Evolutionary conservation across 2,888 invertebrate genomes (phyloP).

Genomic region (Unio pictorum): DNA sequence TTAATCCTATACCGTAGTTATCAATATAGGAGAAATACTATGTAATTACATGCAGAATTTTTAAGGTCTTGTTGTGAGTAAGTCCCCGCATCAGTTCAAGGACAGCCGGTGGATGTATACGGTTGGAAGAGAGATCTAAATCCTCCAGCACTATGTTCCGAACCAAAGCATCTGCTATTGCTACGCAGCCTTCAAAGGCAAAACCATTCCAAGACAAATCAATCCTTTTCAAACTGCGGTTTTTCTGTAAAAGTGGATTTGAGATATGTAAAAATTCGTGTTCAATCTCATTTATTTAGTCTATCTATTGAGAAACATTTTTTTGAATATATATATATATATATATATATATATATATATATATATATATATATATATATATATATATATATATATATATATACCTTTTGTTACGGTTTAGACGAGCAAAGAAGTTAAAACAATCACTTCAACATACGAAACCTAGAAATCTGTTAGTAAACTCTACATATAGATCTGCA

Average conservation of each 20-base stretch:
- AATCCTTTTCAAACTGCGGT: slow-evolving; percentile 45
- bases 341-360: too few relatives aligned
- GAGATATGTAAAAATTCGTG: neutral
- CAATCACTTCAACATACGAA: too few relatives aligned
- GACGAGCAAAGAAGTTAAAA: too few relatives aligned
- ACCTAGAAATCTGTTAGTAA: too few relatives aligned
- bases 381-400: too few relatives aligned
- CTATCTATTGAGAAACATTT: neutral
- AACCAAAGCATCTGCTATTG: slow-evolving; percentile 54
- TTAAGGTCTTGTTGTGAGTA: slow-evolving; percentile 52
- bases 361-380: too few relatives aligned
- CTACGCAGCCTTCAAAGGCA: slow-evolving; percentile 62
- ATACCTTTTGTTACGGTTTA: too few relatives aligned
- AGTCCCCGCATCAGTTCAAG: slow-evolving; percentile 59
- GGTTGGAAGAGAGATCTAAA: slow-evolving; percentile 57
- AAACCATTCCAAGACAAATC: slow-evolving; percentile 68
- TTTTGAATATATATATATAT: neutral
- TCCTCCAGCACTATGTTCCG: slow-evolving; percentile 49
- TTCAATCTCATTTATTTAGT: neutral
- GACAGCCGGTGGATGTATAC: slow-evolving; percentile 61
- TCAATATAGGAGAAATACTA: neutral
- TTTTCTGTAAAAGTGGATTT: slow-evolving; percentile 36
- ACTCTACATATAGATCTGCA: too few relatives aligned
- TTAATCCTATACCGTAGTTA: too few relatives aligned
- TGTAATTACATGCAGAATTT: slow-evolving; percentile 47